Evolutionary conservation across 1,140 invertebrate species (phyloP), one percentile per base, ranked within the genome.

Genomic region (Caenorhabditis inopinata): DNA sequence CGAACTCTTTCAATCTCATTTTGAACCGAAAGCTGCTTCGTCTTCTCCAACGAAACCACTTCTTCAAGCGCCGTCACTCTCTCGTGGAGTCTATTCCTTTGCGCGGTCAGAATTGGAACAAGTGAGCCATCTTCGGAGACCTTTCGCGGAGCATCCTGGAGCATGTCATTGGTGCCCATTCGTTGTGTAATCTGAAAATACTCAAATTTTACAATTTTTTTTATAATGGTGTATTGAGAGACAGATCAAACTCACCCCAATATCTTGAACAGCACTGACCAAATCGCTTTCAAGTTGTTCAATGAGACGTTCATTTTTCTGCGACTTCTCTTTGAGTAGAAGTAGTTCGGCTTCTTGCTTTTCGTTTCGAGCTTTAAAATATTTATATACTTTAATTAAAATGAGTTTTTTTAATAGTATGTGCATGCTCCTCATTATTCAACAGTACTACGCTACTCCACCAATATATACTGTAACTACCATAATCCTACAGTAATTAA

Each of bases 1-100:
- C 51, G 27, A 16, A 81, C 32, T 53, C 78, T 77, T 49, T 81
- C 80, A 1, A 77, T 80, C 47, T 81, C 46, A 18, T 32, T 73
- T 27, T 81, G 58, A 6, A 68, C 32, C 23, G 58, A 68, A 48
- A 49, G 45, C 7, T 47, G 45, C n/a, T 75, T 49, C 3, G 58
- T 68, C 32, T 68, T 68, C n/a, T 68, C 58, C 32, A 68, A 12
- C 4, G 38, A 77, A 35, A 77, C 29, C 0, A 49, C 77, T 58
- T 79, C 78, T 47, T 79, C 62, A 1, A 79, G 35, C 3, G 45
- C 3, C 16, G 62, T 68, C 7, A 79, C 78, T 47, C 27, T 74
- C 29, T 74, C 51, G 45, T 47, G 45, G 12, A 79, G 78, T 46
- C 78, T 35, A 32, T 79, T 58, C n/a, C 78, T 16, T 47, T 79